Evolutionary conservation across 2,113 vertebrate species (phyloP).

Genomic region (Nesogale talazaci): DNA sequence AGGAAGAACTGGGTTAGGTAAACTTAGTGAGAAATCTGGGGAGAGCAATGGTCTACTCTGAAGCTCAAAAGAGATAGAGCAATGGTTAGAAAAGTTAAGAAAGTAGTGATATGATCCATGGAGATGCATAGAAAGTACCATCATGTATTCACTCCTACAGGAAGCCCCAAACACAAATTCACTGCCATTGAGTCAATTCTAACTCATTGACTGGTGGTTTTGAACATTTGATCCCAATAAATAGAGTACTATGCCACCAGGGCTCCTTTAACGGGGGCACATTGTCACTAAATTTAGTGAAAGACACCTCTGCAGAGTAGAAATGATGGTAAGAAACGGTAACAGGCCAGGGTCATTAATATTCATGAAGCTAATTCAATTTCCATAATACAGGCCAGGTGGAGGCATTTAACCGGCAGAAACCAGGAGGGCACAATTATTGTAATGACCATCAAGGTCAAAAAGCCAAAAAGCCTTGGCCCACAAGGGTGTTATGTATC

Average conservation of each 20-base stretch:
- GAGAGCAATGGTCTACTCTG: not conserved
- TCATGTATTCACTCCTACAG: not conserved
- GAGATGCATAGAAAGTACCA: not conserved
- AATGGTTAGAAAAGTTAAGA: not conserved
- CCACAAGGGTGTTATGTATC: not conserved
- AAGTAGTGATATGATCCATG: not conserved
- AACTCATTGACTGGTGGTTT: too few relatives aligned
- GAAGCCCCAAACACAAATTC: not conserved
- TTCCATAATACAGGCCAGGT: slow-evolving; percentile 52
- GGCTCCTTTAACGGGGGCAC: not conserved
- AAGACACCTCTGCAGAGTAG: not conserved
- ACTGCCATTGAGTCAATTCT: too few relatives aligned
- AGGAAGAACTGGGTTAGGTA: not conserved
- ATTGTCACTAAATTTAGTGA: not conserved
- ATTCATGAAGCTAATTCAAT: slow-evolving; percentile 34
- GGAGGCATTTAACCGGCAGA: slow-evolving; percentile 48
- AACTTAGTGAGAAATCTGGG: not conserved
- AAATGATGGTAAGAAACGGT: not conserved
- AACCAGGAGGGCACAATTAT: slow-evolving; percentile 51
- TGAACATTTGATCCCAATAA: too few relatives aligned
- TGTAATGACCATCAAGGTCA: slow-evolving; percentile 53
- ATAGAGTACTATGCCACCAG: too few relatives aligned
- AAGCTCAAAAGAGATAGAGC: not conserved
- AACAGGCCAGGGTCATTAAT: slow-evolving; percentile 6
- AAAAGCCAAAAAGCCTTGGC: slow-evolving; percentile 27